Conservation (phyloP, 2,797 vertebrate species). For the Crocodylus rhombifer region DNA sequence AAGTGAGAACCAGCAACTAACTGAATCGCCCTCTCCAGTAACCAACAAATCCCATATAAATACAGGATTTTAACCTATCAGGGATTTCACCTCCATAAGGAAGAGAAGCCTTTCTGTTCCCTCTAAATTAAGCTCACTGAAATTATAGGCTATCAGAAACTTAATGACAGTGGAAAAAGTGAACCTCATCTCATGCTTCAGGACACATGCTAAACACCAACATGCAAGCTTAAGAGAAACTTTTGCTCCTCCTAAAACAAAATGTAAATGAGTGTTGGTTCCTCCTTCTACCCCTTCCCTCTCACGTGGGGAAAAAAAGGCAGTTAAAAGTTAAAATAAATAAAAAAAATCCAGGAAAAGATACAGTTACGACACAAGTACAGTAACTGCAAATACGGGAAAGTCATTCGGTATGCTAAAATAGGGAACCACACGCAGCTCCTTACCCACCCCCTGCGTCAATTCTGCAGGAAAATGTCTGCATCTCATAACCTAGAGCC, state of each 20-base stretch:
- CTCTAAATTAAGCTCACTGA: background rate
- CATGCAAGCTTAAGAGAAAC: background rate
- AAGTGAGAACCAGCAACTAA: background rate
- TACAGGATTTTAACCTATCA: background rate
- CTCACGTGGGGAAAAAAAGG: too few relatives aligned
- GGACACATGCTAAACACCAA: accelerated
- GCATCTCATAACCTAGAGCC: background rate
- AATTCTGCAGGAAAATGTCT: background rate
- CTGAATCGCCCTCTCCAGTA: background rate
- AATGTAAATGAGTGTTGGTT: background rate
- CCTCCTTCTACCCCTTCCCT: background rate
- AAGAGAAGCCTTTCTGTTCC: background rate
- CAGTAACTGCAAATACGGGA: background rate
- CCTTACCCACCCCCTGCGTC: background rate
- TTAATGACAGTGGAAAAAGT: background rate
- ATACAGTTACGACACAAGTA: background rate
- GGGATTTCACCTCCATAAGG: background rate
- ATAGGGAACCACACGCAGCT: background rate
- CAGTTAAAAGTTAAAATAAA: accelerated
- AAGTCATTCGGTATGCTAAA: accelerated
- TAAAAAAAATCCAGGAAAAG: background rate
- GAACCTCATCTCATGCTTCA: background rate
- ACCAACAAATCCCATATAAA: background rate
- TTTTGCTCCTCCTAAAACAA: background rate
- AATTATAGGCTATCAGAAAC: background rate